Evolutionary conservation across 2,113 vertebrate species (phyloP), one percentile per base, ranked within the genome.

Genomic region (Fulmarus glacialis): DNA sequence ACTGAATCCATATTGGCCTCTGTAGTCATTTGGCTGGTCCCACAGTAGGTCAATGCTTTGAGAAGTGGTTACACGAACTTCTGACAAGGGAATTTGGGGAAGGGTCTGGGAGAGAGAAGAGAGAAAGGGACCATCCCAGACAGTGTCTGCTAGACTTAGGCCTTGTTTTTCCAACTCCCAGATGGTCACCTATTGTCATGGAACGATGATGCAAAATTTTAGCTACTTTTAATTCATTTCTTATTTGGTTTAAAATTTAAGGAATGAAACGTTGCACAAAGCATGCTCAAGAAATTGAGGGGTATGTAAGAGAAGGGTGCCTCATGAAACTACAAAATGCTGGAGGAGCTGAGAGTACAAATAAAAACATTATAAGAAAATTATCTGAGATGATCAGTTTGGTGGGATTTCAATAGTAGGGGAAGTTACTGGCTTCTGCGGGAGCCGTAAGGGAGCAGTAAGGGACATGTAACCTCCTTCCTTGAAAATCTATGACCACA

Each of bases 191-290:
- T 94, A 58, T 73, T 89, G 15, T 36, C 56, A 94, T 87, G 91
- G 91, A 90, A 96, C 6, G 0, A 90, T 86, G 62, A 95, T 89
- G 75, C 34, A 75, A 93, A 95, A 62, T 71, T 79, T 82, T 20
- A 86, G 74, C 78, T 91, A 71, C 10, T 87, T 74, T 93, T 93
- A 90, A 95, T 82, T 94, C 45, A 97, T 94, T 93, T 93, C 91
- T 87, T 74, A 93, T 47, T 91, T 86, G 60, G 96, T 94, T 97
- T 93, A 4, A 64, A 94, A 94, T 60, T 40, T 85, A 93, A 95
- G 75, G 86, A 95, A 90, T 81, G 82, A 89, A 85, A 86, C 34
- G 53, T 32, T 93, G 64, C 73, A 70, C 84, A 47, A 96, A 97
- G 11, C 0, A 0, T 15, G 19, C 3, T 4, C 21, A 48, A 50